Percentiles rank a stretch among this genome's conserved stretches.
Conservation (phyloP, 2,113 vertebrate genomes). For the Choloepus hoffmanni region DNA sequence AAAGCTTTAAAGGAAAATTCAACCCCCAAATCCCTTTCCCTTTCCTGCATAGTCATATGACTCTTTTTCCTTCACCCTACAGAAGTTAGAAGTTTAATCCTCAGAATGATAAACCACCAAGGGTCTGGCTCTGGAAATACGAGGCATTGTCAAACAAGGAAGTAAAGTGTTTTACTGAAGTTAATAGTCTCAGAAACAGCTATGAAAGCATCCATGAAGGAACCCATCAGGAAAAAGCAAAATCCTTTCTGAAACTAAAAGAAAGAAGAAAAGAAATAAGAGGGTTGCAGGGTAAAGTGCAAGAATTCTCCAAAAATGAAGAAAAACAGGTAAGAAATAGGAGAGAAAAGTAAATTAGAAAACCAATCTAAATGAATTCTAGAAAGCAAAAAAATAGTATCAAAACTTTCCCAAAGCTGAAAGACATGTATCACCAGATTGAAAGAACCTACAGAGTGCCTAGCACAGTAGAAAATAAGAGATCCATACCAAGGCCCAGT, state of each 20-base stretch:
- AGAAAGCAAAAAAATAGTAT: neutral
- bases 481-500: neutral
- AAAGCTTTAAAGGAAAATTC: neutral
- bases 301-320: constrained; percentile 14
- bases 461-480: neutral
- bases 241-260: neutral
- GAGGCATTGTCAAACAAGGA: neutral
- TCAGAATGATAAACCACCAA: neutral
- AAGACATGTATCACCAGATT: neutral
- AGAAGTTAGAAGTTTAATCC: neutral
- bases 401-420: neutral
- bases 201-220: neutral
- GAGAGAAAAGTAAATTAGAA: constrained; percentile 20
- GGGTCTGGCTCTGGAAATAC: neutral
- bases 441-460: neutral
- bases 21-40: neutral
- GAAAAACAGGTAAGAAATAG: constrained; percentile 1
- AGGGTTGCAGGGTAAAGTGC: neutral
- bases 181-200: neutral
- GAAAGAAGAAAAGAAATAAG: neutral
- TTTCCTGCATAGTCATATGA: neutral
- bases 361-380: neutral
- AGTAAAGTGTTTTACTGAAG: neutral
- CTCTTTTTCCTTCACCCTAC: neutral
- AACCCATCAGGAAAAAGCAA: neutral